These are phyloP conservation scores for Hyperopisus bebe DNA, from an alignment of 2,113 vertebrate species.

Conservation along the genomic window DNA sequence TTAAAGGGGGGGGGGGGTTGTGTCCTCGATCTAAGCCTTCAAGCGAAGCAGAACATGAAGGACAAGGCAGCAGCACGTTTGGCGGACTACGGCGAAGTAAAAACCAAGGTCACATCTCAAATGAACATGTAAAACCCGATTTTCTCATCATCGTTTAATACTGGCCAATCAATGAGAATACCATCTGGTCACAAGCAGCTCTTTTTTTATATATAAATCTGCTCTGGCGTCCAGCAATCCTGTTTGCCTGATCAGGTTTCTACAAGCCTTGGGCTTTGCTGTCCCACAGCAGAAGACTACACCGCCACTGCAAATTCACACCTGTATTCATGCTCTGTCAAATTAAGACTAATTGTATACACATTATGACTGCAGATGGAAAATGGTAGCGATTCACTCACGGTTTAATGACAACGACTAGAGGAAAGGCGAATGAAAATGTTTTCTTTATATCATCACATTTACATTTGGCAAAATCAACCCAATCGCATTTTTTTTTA, in stretches of 20 bases:
- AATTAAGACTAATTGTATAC: not conserved
- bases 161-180: not conserved
- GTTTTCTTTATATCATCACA: slow-evolving; percentile 1
- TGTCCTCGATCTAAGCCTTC: too few species aligned
- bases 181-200: not conserved
- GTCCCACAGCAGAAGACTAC: not conserved
- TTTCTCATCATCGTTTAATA: slow-evolving; percentile 8
- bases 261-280: not conserved
- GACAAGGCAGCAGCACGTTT: not conserved
- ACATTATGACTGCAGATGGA: not conserved
- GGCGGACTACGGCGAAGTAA: not conserved
- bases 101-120: slow-evolving; percentile 2
- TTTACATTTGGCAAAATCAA: not conserved
- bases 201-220: not conserved
- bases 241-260: not conserved
- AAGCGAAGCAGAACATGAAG: not conserved
- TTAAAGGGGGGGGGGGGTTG: not conserved
- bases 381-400: not conserved
- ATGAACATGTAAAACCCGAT: slow-evolving; percentile 6
- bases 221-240: not conserved
- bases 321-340: not conserved
- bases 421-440: not conserved
- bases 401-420: not conserved
- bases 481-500: not conserved
- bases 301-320: not conserved